Evolutionary conservation across 2,113 vertebrate genomes (phyloP).

Genomic region (Xyliphius kryptos): DNA sequence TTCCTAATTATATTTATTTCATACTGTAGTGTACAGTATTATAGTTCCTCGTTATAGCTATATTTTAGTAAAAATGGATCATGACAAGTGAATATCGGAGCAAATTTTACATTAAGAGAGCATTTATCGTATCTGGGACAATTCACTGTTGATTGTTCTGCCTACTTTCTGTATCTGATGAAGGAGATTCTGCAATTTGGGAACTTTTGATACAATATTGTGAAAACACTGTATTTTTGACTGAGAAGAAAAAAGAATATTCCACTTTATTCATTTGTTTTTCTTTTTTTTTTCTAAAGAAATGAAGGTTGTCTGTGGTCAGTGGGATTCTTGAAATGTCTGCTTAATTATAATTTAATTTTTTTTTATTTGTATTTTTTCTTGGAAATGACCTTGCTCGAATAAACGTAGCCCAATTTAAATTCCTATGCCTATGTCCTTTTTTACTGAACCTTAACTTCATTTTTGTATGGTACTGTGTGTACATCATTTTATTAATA

Average conservation of each 20-base stretch:
- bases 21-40: conserved; percentile 99
- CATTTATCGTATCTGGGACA: conserved; percentile 92
- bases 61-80: conserved; percentile 95
- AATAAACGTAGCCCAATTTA: conserved; percentile 98
- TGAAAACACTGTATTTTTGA: conserved; percentile 99
- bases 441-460: conserved; percentile 45
- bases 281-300: conserved; percentile 81
- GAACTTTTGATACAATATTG: conserved; percentile 97
- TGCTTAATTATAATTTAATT: conserved; percentile 98
- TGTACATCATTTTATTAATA: no score
- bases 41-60: conserved; percentile 98
- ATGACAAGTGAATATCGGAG: conserved; percentile 90
- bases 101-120: conserved; percentile 93
- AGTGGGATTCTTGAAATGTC: conserved; percentile 95
- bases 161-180: conserved; percentile 89
- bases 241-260: conserved; percentile 76
- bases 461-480: no score
- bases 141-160: conserved; percentile 89
- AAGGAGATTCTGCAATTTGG: conserved; percentile 94
- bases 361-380: conserved; percentile 97
- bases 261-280: conserved; percentile 97
- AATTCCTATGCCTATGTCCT: conserved; percentile 58
- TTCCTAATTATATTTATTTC: conserved; percentile 99
- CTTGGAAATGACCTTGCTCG: conserved; percentile 95
- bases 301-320: conserved; percentile 80